Evolutionary conservation across 1,140 invertebrate species (phyloP).

Genomic region (Heliconius hermathena): DNA sequence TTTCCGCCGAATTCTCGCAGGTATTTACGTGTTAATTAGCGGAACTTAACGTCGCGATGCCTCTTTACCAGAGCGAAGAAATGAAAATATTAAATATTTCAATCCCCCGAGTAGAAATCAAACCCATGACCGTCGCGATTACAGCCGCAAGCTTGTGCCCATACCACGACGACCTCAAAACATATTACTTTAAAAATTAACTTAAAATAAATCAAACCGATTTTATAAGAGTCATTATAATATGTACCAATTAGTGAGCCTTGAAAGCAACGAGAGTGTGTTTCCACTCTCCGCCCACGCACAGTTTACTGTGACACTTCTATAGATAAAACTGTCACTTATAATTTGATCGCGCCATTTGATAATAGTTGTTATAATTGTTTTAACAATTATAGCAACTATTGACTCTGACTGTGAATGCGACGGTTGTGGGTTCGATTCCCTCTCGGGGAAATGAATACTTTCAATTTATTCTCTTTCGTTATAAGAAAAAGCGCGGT

Average conservation of each 20-base stretch:
- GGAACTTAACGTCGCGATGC: not conserved
- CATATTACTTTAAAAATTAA: not conserved
- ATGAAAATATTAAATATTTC: not conserved
- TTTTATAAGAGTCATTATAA: not conserved
- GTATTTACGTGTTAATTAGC: not conserved
- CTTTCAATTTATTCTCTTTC: too few species aligned
- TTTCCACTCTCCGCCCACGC: conserved; percentile 1
- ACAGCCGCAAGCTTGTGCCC: not conserved
- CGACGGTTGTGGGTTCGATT: too few species aligned
- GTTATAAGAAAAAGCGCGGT: too few species aligned
- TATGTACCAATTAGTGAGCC: not conserved
- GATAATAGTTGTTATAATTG: not conserved
- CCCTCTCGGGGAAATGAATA: too few species aligned
- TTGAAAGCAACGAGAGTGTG: not conserved
- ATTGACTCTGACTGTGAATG: too few species aligned
- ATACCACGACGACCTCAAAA: too few species aligned
- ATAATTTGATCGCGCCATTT: conserved; percentile 7
- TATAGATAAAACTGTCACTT: not conserved
- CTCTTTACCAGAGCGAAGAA: not conserved
- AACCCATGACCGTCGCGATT: not conserved
- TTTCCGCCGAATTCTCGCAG: not conserved
- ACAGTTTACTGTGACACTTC: conserved; percentile 5
- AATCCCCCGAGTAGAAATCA: not conserved
- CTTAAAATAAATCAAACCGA: not conserved
- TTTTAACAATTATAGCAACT: not conserved